Evolutionary conservation across 1,140 invertebrate species (phyloP).

Genomic region (Bradysia coprophila): DNA sequence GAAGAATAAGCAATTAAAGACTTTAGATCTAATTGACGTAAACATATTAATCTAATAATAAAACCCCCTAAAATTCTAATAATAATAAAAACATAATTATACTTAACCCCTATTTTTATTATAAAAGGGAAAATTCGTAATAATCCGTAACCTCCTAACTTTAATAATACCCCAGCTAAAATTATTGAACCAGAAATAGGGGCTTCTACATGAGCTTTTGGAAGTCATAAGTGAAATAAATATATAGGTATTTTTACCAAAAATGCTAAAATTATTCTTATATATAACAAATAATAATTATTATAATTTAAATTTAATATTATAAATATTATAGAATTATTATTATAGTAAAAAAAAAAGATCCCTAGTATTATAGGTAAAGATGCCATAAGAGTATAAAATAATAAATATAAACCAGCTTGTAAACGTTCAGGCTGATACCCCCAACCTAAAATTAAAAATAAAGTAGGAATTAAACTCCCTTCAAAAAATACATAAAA

Average conservation of each 20-base stretch:
- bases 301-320: slow-evolving; percentile 24
- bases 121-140: slow-evolving; percentile 29
- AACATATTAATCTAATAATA: slow-evolving; percentile 35
- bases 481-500: slow-evolving; percentile 50
- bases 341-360: slow-evolving; percentile 28
- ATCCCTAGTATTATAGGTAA: slow-evolving; percentile 34
- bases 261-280: slow-evolving; percentile 35
- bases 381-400: slow-evolving; percentile 39
- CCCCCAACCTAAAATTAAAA: slow-evolving; percentile 42
- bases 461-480: slow-evolving; percentile 37
- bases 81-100: slow-evolving; percentile 27
- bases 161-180: slow-evolving; percentile 47
- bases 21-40: slow-evolving; percentile 38
- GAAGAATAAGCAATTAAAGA: slow-evolving; percentile 42
- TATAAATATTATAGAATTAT: slow-evolving; percentile 26
- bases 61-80: slow-evolving; percentile 33
- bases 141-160: slow-evolving; percentile 43
- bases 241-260: slow-evolving; percentile 49
- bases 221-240: slow-evolving; percentile 47
- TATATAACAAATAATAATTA: slow-evolving; percentile 28
- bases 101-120: slow-evolving; percentile 22
- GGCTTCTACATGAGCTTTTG: slow-evolving; percentile 53
- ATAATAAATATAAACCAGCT: slow-evolving; percentile 37
- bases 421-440: slow-evolving; percentile 37
- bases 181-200: slow-evolving; percentile 48